Base-by-base conservation (phyloP, 1,140 invertebrate genomes). In the Eciton burchellii region DNA sequence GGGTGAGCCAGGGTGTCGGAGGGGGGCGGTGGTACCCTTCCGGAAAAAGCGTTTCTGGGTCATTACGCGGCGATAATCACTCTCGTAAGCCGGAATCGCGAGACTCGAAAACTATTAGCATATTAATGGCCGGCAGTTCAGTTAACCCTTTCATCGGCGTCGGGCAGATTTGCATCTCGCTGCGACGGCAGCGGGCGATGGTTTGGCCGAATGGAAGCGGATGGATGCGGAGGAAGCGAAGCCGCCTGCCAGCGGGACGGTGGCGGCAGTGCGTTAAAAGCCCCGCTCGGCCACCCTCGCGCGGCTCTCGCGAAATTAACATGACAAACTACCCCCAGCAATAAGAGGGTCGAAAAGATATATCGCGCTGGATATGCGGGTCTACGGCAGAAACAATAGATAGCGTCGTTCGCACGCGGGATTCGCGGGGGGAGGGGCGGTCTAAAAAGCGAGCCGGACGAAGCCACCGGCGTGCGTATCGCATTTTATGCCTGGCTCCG, bases 41-140 rank as follows among this genome's bases (percentile, higher is more conserved):
- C 93, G 93, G 93, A 94, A 94, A 94, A 94, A 94, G 91, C 91
- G 88, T 93, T 94, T 92, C 90, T 92, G 92, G 93, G 93, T 94
- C 93, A 94, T 94, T 94, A 94, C 91, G 86, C 90, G 82, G 70
- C 85, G 86, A 93, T 93, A 93, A 94, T 94, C 92, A 93, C 92
- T 93, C 91, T 93, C 92, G 91, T 92, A 93, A 92, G 92, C 91
- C 87, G 90, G 91, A 93, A 93, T 94, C 92, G 91, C 88, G 90
- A 94, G 92, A 93, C 92, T 94, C 92, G 92, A 91, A 93, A 93
- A 93, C 93, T 94, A 94, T 94, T 94, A 94, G 93, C 93, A 94
- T 94, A 94, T 94, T 94, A 94, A 94, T 94, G 92, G 92, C 85
- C 89, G 93, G 91, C 92, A 94, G 93, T 93, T 91, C 86, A 93